Evolutionary conservation across 2,888 invertebrate genomes (phyloP), one percentile per base, ranked within the genome.

Genomic region (Brachypalpus laphriformis): DNA sequence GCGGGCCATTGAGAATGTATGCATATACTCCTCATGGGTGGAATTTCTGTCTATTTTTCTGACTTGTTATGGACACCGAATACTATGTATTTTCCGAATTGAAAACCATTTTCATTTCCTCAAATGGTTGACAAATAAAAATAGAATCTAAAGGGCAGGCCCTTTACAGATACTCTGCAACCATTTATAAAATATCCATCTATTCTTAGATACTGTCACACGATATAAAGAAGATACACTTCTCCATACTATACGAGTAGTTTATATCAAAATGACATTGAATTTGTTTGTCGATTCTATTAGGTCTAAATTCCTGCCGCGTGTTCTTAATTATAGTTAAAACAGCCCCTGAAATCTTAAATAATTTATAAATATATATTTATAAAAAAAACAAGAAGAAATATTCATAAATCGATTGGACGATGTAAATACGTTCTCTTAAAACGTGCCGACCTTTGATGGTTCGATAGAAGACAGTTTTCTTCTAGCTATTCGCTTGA

Each of bases 241-340:
- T 1, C 16, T 5, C 16, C 20, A 31, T n/a, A 16, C 34, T 7
- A 16, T 14, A n/a, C n/a, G n/a, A 3, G 9, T 8, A 2, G 25
- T 76, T 31, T 81, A 57, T 22, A 66, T 75, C 56, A 68, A 75
- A 37, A 70, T 70, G 76, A 51, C 82, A 82, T 71, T 82, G 82
- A 65, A 68, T 59, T 76, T 76, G 56, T 65, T 82, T 82, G 63
- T 76, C 47, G 34, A 11, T 5, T 66, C 16, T 51, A 20, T 49
- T 40, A 18, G 34, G 45, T 28, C 8, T n/a, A 28, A 1, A 8
- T 31, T 51, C 5, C 0, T 11, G n/a, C 1, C 66, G 28, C 74
- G 80, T 74, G 59, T 47, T 77, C 25, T 76, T 76, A 68, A 68
- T 76, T 76, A 68, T 57, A 59, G 47, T 57, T 18, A 31, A 22